These are phyloP conservation scores for Agriopis aurantiaria DNA, from an alignment of 2,888 invertebrate species.

Conservation along the genomic window DNA sequence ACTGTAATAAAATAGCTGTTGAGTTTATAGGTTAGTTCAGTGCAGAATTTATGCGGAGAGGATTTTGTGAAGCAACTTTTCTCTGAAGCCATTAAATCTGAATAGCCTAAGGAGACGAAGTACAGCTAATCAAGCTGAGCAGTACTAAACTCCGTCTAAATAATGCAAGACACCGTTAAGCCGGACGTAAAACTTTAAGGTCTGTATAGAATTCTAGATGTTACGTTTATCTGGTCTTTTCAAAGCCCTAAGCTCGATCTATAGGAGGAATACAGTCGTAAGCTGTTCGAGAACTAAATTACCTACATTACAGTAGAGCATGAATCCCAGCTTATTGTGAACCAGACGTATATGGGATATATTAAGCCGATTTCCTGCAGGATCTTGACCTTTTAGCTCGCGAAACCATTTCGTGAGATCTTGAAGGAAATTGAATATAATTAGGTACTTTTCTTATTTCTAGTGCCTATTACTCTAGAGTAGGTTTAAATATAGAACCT, in stretches of 20 bases:
- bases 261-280: conserved; percentile 42
- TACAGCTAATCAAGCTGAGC: conserved; percentile 24
- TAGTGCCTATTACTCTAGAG: not conserved
- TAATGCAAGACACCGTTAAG: conserved; percentile 28
- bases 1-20: conserved; percentile 15
- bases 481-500: not conserved
- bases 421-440: conserved; percentile 36
- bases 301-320: conserved; percentile 69
- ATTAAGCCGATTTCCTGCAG: conserved; percentile 60
- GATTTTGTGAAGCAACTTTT: conserved; percentile 23
- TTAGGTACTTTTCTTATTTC: not conserved
- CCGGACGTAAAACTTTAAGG: conserved; percentile 15
- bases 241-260: conserved; percentile 36
- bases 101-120: conserved; percentile 18
- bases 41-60: conserved; percentile 12
- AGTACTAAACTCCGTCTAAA: conserved; percentile 28
- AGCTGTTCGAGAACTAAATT: conserved; percentile 60
- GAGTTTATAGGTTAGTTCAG: conserved; percentile 19
- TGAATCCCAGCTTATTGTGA: conserved; percentile 70
- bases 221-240: conserved; percentile 15
- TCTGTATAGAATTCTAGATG: conserved; percentile 12
- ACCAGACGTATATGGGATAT: conserved; percentile 71
- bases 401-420: conserved; percentile 60
- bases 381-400: conserved; percentile 61
- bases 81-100: conserved; percentile 20